phyloP scores from a whole-genome alignment of 2,797 vertebrate genomes.

The Sebastes vulpes region DNA sequence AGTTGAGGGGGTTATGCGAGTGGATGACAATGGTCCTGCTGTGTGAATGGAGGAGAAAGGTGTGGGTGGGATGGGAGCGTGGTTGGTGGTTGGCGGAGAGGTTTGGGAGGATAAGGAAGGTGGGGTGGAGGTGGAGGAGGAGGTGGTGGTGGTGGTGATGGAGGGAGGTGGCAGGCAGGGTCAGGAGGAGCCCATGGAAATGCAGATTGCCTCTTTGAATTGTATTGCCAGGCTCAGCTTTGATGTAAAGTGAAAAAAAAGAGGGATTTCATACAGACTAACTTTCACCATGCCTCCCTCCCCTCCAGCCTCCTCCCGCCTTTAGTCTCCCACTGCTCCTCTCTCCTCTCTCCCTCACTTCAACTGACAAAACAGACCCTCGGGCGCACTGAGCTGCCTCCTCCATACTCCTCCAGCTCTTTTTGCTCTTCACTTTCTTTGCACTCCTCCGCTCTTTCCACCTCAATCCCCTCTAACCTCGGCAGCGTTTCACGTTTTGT shows the following conservation, averaged over 20 bases:
- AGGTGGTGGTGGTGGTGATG: neutral
- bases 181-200: constrained; percentile 83
- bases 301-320: constrained; percentile 31
- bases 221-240: constrained; percentile 80
- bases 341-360: constrained; percentile 33
- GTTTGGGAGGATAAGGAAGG: constrained; percentile 52
- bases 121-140: constrained; percentile 26
- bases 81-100: constrained; percentile 66
- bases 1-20: constrained; percentile 13
- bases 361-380: constrained; percentile 76
- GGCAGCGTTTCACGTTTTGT: neutral
- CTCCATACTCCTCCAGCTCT: constrained; percentile 29
- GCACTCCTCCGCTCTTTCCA: constrained; percentile 6
- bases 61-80: constrained; percentile 56
- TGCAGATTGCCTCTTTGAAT: constrained; percentile 84
- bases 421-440: constrained; percentile 23
- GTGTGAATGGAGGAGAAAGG: constrained; percentile 70
- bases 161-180: constrained; percentile 36
- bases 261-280: constrained; percentile 76
- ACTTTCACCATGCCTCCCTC: constrained; percentile 67
- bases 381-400: constrained; percentile 39
- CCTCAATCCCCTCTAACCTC: constrained; percentile 1
- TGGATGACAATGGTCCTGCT: constrained; percentile 77
- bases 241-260: constrained; percentile 77
- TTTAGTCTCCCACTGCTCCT: constrained; percentile 59